Conservation (phyloP, 2,797 vertebrate genomes). For the Propithecus deckenii region DNA sequence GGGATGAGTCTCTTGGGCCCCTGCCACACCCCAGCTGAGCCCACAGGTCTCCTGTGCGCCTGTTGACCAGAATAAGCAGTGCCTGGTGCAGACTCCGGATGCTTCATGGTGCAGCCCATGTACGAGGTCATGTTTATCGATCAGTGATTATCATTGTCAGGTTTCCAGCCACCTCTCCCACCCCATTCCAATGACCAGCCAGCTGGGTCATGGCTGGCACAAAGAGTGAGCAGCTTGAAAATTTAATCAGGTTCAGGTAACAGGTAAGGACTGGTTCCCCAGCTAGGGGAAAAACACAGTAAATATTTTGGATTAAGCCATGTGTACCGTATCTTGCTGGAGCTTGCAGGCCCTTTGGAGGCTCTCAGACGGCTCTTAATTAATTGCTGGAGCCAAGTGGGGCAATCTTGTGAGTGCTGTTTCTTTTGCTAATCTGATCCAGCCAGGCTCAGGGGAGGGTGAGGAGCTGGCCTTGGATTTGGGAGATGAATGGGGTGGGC, state of each 20-base stretch:
- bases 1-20: fast-evolving
- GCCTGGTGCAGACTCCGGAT: neutral
- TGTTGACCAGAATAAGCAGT: neutral
- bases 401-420: slow-evolving; percentile 31
- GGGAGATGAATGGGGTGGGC: neutral
- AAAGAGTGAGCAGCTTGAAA: neutral
- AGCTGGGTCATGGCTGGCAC: slow-evolving; percentile 55
- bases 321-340: slow-evolving; percentile 69
- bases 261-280: slow-evolving; percentile 78
- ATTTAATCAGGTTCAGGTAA: slow-evolving; percentile 68
- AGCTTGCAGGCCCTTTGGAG: slow-evolving; percentile 66
- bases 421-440: slow-evolving; percentile 74
- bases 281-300: slow-evolving; percentile 71
- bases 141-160: neutral
- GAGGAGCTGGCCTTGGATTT: neutral
- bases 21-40: neutral
- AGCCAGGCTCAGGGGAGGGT: neutral
- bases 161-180: neutral
- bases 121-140: fast-evolving
- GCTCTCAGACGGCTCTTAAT: slow-evolving; percentile 73
- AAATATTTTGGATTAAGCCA: slow-evolving; percentile 71
- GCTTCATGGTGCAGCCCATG: neutral
- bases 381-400: slow-evolving; percentile 76
- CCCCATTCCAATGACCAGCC: neutral
- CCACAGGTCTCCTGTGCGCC: neutral